phyloP scores from a whole-genome alignment of 2,113 vertebrate species.

The Entelurus aequoreus region DNA sequence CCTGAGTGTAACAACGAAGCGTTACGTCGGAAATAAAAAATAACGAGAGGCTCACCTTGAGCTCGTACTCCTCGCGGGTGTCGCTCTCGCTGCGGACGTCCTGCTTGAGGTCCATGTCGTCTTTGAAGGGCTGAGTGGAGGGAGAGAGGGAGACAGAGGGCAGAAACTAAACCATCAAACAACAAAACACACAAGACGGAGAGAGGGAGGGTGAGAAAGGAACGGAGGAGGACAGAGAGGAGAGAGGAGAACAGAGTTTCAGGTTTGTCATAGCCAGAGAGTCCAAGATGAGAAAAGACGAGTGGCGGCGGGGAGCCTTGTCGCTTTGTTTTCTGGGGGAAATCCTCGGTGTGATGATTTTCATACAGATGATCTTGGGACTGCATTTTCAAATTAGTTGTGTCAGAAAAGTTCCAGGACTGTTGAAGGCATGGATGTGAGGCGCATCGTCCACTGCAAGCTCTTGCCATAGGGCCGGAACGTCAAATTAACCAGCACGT shows the following conservation, averaged over 20 bases:
- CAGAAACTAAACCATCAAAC: conserved; percentile 80
- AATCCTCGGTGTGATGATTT: conserved; percentile 7
- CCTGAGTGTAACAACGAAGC: too few relatives aligned
- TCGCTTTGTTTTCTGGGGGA: conserved; percentile 19
- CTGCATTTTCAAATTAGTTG: too few relatives aligned
- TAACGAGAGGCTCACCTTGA: conserved; percentile 77
- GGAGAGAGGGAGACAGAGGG: conserved; percentile 77
- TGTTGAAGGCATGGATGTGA: too few relatives aligned
- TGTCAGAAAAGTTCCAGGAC: too few relatives aligned
- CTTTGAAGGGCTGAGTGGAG: conserved; percentile 89
- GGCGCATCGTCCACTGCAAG: too few relatives aligned
- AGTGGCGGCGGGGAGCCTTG: conserved; percentile 17
- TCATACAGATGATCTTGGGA: too few relatives aligned
- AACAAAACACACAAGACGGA: conserved; percentile 69
- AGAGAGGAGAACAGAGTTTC: conserved; percentile 70
- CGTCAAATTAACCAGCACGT: too few relatives aligned
- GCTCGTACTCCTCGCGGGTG: conserved; percentile 90
- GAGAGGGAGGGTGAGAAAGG: conserved; percentile 59
- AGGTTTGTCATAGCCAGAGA: conserved; percentile 63
- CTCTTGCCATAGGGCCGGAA: too few relatives aligned
- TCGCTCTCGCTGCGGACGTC: conserved; percentile 88
- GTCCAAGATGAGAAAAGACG: conserved; percentile 44
- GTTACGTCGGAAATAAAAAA: too few relatives aligned
- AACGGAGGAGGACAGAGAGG: conserved; percentile 57
- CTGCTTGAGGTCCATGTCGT: conserved; percentile 91